phyloP scores from a whole-genome alignment of 2,797 vertebrate species.

The Platalea minor region DNA sequence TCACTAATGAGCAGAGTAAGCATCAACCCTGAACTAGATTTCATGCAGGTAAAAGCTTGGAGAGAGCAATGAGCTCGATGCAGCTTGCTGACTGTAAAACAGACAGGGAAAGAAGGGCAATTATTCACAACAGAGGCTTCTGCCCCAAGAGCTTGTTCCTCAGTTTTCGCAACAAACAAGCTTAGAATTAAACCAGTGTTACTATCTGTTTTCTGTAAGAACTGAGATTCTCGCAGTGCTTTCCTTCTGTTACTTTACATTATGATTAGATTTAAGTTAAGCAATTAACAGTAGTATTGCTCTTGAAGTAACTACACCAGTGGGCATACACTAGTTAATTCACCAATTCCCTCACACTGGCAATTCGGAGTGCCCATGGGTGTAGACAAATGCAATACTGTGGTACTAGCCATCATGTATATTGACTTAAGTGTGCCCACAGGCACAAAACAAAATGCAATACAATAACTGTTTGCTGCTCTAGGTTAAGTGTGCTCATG shows the following conservation, averaged over 20 bases:
- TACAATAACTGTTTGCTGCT: conserved; percentile 74
- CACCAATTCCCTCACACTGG: conserved; percentile 43
- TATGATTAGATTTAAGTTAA: conserved; percentile 67
- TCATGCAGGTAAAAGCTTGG: conserved; percentile 67
- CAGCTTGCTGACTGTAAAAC: not conserved
- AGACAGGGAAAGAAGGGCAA: not conserved
- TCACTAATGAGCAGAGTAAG: conserved; percentile 62
- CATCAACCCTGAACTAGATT: conserved; percentile 62
- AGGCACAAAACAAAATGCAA: conserved; percentile 63
- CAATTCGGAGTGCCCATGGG: conserved; percentile 63
- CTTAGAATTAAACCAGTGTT: not conserved
- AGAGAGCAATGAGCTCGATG: not conserved
- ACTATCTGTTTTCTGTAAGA: not conserved
- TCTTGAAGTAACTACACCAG: conserved; percentile 65
- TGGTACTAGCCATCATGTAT: conserved; percentile 25
- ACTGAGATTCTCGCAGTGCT: conserved; percentile 9
- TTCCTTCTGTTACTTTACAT: conserved; percentile 51
- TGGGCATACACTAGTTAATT: conserved; percentile 70
- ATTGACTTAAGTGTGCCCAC: conserved; percentile 70
- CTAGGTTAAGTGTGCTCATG: conserved; percentile 74
- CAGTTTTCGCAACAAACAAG: not conserved
- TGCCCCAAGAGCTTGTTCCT: not conserved
- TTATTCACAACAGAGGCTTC: not conserved
- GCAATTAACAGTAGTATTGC: conserved; percentile 66
- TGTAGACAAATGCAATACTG: conserved; percentile 53